A percentile compares a stretch with the other conserved stretches of the same genome.
These are phyloP conservation scores for Okamejei kenojei DNA, from an alignment of 2,797 vertebrate genomes.

Conservation along the genomic window DNA sequence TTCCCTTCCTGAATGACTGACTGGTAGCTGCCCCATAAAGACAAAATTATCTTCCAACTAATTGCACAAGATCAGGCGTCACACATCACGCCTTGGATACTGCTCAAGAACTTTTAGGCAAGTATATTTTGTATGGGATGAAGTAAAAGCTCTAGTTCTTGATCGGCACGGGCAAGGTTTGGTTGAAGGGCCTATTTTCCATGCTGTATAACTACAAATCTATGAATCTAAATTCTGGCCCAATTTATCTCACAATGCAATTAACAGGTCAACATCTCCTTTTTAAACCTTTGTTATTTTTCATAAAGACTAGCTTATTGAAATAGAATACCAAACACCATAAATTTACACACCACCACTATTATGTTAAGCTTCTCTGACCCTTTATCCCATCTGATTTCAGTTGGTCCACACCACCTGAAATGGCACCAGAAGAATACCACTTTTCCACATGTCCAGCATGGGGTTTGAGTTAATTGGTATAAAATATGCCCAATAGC, in stretches of 20 bases:
- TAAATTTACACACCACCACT: neutral
- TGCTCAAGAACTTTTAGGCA: no score
- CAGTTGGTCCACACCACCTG: neutral
- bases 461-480: neutral
- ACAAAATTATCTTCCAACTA: no score
- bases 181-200: no score
- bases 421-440: neutral
- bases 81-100: no score
- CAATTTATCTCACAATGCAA: neutral
- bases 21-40: neutral
- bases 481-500: neutral
- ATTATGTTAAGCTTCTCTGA: neutral
- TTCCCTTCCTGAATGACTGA: neutral
- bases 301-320: neutral
- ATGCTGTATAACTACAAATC: no score
- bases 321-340: neutral
- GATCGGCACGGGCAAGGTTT: no score
- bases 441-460: neutral
- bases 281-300: neutral
- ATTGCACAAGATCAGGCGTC: no score
- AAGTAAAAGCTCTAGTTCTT: no score
- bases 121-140: no score
- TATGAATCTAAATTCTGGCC: neutral
- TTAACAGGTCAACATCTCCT: neutral
- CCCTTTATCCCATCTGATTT: neutral